A percentile compares a stretch with the other conserved stretches of the same genome.
phyloP scores from a whole-genome alignment of 2,888 invertebrate species.

The Phyllotreta cruciferae region DNA sequence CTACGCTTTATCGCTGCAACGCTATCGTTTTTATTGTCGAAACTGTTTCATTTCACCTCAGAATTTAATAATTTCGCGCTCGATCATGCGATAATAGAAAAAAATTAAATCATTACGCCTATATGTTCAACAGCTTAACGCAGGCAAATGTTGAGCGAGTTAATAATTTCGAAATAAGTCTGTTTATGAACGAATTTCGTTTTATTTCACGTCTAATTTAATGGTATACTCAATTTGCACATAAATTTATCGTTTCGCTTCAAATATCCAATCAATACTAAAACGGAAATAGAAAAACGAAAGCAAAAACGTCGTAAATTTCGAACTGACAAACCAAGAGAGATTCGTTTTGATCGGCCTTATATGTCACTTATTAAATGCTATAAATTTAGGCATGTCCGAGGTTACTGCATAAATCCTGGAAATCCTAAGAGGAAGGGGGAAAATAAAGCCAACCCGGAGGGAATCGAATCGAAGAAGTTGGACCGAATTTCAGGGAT shows the following conservation, averaged over 20 bases:
- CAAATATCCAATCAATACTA: no score
- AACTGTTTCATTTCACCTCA: no score
- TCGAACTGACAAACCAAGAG: slow-evolving; percentile 24
- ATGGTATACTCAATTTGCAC: not conserved
- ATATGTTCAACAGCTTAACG: no score
- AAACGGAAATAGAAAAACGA: slow-evolving; percentile 14
- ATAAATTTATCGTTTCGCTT: no score
- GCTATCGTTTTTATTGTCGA: no score
- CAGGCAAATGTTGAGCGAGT: no score
- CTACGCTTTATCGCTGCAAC: no score
- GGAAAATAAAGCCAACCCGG: slow-evolving; percentile 10
- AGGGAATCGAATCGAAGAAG: not conserved
- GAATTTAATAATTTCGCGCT: no score
- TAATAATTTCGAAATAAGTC: no score
- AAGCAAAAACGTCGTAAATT: slow-evolving; percentile 20
- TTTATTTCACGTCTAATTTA: not conserved
- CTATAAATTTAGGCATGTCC: slow-evolving; percentile 41
- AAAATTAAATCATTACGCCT: no score
- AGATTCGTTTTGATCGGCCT: slow-evolving; percentile 39
- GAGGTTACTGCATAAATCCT: slow-evolving; percentile 43
- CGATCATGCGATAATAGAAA: no score
- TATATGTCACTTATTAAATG: slow-evolving; percentile 43
- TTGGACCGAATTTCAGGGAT: slow-evolving; percentile 5
- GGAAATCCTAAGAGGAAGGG: slow-evolving; percentile 35
- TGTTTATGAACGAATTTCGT: no score